Evolutionary conservation across 53 echinoderm and acorn worm genomes (phyloP).

Genomic region (Actinopyga echinites): DNA sequence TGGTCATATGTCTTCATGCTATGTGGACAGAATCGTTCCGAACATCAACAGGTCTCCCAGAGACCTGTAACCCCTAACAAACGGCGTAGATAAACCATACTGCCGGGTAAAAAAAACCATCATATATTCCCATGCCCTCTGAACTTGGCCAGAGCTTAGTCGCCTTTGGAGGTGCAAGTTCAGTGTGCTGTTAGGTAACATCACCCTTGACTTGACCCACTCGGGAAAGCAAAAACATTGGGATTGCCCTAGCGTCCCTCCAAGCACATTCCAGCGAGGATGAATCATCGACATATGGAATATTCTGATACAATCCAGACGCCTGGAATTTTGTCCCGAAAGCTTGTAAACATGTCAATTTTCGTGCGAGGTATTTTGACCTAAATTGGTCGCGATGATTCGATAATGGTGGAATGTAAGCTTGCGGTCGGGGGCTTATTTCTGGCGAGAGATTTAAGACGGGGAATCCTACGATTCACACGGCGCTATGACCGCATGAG

Average conservation of each 20-base stretch:
- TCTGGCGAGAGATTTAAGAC: background rate
- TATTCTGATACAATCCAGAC: constrained; percentile 33
- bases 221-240: background rate
- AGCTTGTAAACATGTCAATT: constrained; percentile 42
- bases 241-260: constrained; percentile 27
- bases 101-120: no score
- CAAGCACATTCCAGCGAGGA: background rate
- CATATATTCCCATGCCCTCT: no score
- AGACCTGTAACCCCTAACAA: no score
- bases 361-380: constrained; percentile 14
- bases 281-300: background rate
- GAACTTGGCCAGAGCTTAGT: background rate
- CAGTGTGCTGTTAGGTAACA: background rate
- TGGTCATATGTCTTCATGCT: no score
- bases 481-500: constrained; percentile 29
- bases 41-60: no score
- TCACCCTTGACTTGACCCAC: no score
- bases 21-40: no score
- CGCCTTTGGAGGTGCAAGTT: background rate
- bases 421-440: constrained; percentile 23
- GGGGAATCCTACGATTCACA: constrained; percentile 12
- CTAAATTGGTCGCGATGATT: constrained; percentile 31
- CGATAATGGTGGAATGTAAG: constrained; percentile 33
- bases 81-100: no score
- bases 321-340: constrained; percentile 20